Conservation (phyloP, 1,140 invertebrate genomes). For the Mya arenaria region DNA sequence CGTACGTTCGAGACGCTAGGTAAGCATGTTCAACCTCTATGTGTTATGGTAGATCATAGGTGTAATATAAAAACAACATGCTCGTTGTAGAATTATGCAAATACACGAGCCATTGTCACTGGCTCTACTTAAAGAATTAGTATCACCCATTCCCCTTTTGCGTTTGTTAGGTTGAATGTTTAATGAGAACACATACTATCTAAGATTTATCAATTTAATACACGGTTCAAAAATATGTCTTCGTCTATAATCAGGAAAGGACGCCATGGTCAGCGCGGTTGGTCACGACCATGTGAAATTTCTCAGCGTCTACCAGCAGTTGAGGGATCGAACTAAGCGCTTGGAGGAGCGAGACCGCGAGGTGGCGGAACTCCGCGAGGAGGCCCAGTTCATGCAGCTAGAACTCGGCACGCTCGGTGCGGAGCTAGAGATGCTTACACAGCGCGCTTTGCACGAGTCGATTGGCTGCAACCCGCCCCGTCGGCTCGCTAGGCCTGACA, state of each 20-base stretch:
- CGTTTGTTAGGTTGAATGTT: too few species aligned
- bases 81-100: too few species aligned
- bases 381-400: constrained; percentile 21
- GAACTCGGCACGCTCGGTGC: constrained; percentile 19
- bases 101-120: too few species aligned
- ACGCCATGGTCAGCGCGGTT: too few species aligned
- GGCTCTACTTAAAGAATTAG: too few species aligned
- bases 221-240: too few species aligned
- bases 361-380: constrained; percentile 14
- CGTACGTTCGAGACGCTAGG: constrained; percentile 20
- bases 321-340: constrained; percentile 18
- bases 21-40: neutral
- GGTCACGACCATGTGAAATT: neutral
- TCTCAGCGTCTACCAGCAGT: constrained; percentile 26
- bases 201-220: too few species aligned
- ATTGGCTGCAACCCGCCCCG: neutral
- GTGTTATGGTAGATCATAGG: too few species aligned
- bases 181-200: too few species aligned
- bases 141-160: too few species aligned
- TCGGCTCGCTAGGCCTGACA: neutral
- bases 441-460: neutral
- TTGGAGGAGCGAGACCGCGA: constrained; percentile 25
- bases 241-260: too few species aligned
- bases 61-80: too few species aligned
- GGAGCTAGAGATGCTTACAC: constrained; percentile 12